Conservation (phyloP, 2,888 invertebrate genomes). For the Entomobrya multifasciata region DNA sequence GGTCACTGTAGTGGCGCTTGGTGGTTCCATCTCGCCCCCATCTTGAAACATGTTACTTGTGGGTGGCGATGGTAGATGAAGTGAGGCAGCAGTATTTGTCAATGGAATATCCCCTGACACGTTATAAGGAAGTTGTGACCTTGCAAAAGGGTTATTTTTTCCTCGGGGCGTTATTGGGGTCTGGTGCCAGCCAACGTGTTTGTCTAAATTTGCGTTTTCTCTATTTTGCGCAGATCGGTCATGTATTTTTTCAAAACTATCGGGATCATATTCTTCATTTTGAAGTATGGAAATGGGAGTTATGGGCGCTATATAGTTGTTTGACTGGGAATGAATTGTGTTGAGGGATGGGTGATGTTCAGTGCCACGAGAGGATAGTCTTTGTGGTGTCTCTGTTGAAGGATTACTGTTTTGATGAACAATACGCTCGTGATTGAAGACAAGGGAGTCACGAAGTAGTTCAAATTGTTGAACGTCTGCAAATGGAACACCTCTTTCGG, state of each 20-base stretch:
- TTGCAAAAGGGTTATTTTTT: not conserved
- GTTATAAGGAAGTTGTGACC: not conserved
- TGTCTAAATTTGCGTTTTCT: slow-evolving; percentile 43
- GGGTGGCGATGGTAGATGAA: slow-evolving; percentile 21
- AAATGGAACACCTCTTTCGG: not conserved
- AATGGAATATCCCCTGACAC: slow-evolving; percentile 24
- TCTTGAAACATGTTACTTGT: slow-evolving; percentile 1
- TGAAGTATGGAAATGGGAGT: not conserved
- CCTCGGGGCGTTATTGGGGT: not conserved
- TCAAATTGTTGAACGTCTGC: slow-evolving; percentile 10
- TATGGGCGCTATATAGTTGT: not conserved
- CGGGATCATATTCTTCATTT: not conserved
- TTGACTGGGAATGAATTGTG: slow-evolving; percentile 8
- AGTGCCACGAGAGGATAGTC: not conserved
- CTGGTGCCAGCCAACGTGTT: slow-evolving; percentile 27
- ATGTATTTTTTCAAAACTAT: not conserved
- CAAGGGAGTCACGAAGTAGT: slow-evolving; percentile 37
- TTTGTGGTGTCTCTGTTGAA: not conserved
- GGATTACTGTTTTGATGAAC: not conserved
- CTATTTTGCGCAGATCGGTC: slow-evolving; percentile 42
- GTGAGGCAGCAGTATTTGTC: slow-evolving; percentile 21
- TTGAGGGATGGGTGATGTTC: slow-evolving; percentile 25
- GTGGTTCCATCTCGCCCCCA: not conserved
- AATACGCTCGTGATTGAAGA: slow-evolving; percentile 59
- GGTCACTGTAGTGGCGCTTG: slow-evolving; percentile 40